A percentile compares a stretch with the other conserved stretches of the same genome.
These are phyloP conservation scores for Chymomyza procnemis DNA, from an alignment of 2,888 invertebrate genomes.

Conservation along the genomic window DNA sequence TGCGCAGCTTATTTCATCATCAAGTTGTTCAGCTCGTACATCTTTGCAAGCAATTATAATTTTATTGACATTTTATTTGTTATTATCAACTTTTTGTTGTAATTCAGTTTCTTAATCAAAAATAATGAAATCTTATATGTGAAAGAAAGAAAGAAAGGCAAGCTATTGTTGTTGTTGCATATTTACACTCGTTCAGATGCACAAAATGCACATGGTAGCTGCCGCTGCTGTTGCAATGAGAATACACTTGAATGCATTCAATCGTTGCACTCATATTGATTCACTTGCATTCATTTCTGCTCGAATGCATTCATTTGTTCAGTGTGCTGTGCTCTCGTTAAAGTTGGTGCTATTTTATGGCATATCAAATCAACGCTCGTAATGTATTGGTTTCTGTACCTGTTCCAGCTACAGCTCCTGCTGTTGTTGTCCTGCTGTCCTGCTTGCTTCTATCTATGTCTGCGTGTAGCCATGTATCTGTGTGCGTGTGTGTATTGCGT, in stretches of 20 bases:
- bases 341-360: slow-evolving; percentile 37
- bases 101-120: too few species aligned
- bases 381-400: slow-evolving; percentile 14
- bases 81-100: too few species aligned
- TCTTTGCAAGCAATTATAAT: too few species aligned
- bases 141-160: too few species aligned
- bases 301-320: slow-evolving; percentile 60
- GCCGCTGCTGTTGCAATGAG: neutral
- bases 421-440: slow-evolving; percentile 21
- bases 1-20: too few species aligned
- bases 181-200: neutral
- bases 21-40: too few species aligned
- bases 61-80: too few species aligned
- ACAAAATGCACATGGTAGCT: neutral
- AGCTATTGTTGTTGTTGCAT: too few species aligned
- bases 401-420: neutral
- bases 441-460: slow-evolving; percentile 17
- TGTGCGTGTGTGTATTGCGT: slow-evolving; percentile 4
- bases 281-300: slow-evolving; percentile 54
- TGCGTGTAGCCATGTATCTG: too few species aligned
- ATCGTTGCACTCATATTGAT: neutral
- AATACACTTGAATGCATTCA: neutral
- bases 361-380: slow-evolving; percentile 19
- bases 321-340: slow-evolving; percentile 33
- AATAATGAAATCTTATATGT: too few species aligned